phyloP scores from a whole-genome alignment of 2,888 invertebrate species.

The Molorchus minor region DNA sequence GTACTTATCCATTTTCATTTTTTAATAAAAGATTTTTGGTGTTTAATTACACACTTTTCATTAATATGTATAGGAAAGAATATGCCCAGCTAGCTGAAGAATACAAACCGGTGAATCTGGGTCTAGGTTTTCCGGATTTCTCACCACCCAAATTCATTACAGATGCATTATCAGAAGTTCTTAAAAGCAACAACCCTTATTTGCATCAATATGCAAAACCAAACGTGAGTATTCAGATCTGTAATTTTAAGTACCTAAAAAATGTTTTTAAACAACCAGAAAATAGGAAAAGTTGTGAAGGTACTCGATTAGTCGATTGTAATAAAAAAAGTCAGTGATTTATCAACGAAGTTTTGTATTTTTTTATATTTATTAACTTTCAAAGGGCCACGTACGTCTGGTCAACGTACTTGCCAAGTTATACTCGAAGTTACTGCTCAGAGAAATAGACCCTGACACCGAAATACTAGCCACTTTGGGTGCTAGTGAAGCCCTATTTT shows the following conservation, averaged over 20 bases:
- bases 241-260: too few relatives aligned
- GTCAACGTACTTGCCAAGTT: conserved; percentile 84
- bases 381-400: conserved; percentile 89
- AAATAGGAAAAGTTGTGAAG: too few relatives aligned
- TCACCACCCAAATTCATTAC: conserved; percentile 84
- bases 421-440: conserved; percentile 80
- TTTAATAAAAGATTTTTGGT: too few relatives aligned
- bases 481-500: conserved; percentile 94
- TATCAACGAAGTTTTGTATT: too few relatives aligned
- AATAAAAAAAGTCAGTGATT: too few relatives aligned
- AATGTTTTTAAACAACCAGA: too few relatives aligned
- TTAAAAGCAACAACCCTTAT: conserved; percentile 74
- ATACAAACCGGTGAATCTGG: conserved; percentile 89
- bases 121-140: conserved; percentile 96
- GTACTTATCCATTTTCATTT: too few relatives aligned
- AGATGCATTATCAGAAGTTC: conserved; percentile 76
- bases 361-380: not conserved
- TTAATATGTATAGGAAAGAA: conserved; percentile 93
- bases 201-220: conserved; percentile 93
- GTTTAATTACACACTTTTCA: too few relatives aligned
- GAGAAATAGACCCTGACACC: conserved; percentile 79
- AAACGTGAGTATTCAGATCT: conserved; percentile 79
- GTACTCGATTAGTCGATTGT: too few relatives aligned
- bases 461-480: conserved; percentile 92
- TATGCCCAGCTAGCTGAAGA: conserved; percentile 84